Percentiles rank a stretch among this genome's conserved stretches.
These are phyloP conservation scores for Andricus curvator DNA, from an alignment of 2,888 invertebrate species.

Conservation along the genomic window DNA sequence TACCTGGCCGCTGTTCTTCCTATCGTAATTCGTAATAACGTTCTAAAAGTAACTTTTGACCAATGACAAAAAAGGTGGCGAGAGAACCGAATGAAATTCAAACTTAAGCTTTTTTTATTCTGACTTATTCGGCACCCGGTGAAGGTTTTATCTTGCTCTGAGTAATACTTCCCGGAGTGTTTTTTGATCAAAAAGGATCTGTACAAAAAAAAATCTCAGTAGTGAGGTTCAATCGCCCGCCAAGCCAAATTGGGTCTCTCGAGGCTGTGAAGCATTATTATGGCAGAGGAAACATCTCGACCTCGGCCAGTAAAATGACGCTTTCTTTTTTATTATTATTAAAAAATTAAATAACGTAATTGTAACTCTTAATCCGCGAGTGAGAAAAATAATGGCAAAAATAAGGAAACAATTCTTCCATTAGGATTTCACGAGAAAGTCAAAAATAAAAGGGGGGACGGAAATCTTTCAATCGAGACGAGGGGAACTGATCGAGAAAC, in stretches of 20 bases:
- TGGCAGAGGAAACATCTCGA: constrained; percentile 36
- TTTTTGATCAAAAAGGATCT: constrained; percentile 1
- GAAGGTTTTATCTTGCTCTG: constrained; percentile 6
- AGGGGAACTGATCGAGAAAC: constrained; percentile 55
- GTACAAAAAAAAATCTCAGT: constrained; percentile 18
- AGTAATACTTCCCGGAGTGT: constrained; percentile 8
- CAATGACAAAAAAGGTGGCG: constrained; percentile 38
- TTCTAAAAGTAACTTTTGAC: constrained; percentile 41
- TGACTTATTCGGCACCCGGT: neutral
- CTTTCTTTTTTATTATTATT: constrained; percentile 40
- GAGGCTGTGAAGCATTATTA: constrained; percentile 41
- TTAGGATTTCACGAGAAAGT: constrained; percentile 47
- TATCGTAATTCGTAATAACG: constrained; percentile 44
- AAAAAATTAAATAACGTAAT: constrained; percentile 30
- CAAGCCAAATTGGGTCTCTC: constrained; percentile 41
- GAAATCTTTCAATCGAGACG: constrained; percentile 47
- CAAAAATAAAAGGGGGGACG: constrained; percentile 49
- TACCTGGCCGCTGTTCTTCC: constrained; percentile 57
- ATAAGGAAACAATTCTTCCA: constrained; percentile 56
- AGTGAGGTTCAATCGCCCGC: constrained; percentile 26
- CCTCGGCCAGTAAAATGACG: constrained; percentile 30
- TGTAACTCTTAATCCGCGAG: constrained; percentile 34
- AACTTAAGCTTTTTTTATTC: neutral
- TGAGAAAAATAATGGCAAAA: constrained; percentile 40
- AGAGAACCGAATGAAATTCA: constrained; percentile 19